Conservation (phyloP, 2,113 vertebrate genomes). For the Aphyosemion australe region DNA sequence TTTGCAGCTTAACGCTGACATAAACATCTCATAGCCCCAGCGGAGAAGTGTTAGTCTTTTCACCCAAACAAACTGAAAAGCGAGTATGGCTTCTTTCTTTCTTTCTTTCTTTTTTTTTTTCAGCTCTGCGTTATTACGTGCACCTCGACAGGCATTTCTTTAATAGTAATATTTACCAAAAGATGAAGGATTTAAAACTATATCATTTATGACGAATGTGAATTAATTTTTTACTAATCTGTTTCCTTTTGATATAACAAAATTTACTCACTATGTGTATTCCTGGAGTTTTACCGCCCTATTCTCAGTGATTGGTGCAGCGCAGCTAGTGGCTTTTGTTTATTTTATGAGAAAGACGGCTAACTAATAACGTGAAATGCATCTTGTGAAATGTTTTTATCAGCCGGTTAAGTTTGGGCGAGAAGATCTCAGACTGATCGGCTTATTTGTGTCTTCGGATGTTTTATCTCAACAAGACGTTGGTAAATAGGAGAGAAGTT, state of each 20-base stretch:
- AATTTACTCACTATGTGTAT: too few species aligned
- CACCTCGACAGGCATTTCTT: constrained; percentile 2
- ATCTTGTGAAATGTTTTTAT: constrained; percentile 40
- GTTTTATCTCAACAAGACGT: constrained; percentile 54
- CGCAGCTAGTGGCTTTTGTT: constrained; percentile 23
- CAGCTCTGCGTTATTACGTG: constrained; percentile 38
- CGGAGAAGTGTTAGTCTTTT: constrained; percentile 31
- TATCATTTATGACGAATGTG: constrained; percentile 29
- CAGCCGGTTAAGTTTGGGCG: constrained; percentile 51
- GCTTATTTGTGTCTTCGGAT: constrained; percentile 63
- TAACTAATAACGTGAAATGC: constrained; percentile 13
- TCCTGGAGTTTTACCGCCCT: too few species aligned
- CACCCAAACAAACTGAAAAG: constrained; percentile 36
- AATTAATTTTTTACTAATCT: neutral
- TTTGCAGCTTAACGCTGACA: constrained; percentile 51
- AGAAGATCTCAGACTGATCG: constrained; percentile 56
- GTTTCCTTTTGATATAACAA: neutral
- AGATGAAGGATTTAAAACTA: constrained; percentile 41
- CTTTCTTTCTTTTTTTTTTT: too few species aligned
- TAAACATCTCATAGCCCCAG: constrained; percentile 46
- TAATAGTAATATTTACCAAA: constrained; percentile 38
- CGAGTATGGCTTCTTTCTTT: constrained; percentile 23
- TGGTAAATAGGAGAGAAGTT: constrained; percentile 59
- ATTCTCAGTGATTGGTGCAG: neutral
- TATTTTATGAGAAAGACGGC: constrained; percentile 15